Percentiles rank a stretch among this genome's conserved stretches.
Evolutionary conservation across 2,113 vertebrate genomes (phyloP).

Genomic region (Antechinus stuartii): DNA sequence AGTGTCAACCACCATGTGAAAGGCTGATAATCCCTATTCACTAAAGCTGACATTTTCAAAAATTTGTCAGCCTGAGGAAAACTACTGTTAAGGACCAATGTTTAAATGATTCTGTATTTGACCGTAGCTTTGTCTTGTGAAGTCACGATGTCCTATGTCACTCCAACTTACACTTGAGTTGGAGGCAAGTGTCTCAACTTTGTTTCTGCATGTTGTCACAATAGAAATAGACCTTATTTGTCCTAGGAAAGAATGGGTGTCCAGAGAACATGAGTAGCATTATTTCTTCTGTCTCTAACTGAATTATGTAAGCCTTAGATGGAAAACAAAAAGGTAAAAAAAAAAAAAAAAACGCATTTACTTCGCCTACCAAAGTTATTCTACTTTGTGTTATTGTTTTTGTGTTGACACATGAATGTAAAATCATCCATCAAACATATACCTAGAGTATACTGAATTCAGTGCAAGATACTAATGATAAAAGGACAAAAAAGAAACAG

Average conservation of each 20-base stretch:
- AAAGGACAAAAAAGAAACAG: neutral
- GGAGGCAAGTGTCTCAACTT: neutral
- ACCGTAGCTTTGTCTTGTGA: constrained; percentile 9
- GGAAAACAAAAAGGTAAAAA: neutral
- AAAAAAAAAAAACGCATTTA: neutral
- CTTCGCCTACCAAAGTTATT: neutral
- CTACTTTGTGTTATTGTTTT: neutral
- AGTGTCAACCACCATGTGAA: neutral
- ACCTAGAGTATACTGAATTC: neutral
- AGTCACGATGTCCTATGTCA: neutral
- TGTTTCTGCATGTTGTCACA: constrained; percentile 23
- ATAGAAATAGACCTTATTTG: neutral
- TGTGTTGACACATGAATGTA: neutral
- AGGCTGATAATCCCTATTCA: neutral
- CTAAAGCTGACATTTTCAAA: neutral
- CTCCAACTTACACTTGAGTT: neutral
- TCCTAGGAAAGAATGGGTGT: neutral
- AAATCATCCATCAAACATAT: neutral
- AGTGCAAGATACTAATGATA: neutral
- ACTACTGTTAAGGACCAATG: neutral
- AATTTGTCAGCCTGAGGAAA: neutral
- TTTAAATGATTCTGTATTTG: neutral
- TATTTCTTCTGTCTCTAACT: neutral
- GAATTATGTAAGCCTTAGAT: neutral
- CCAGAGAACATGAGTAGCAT: neutral